Percentiles rank a stretch among this genome's conserved stretches.
These are phyloP conservation scores for Neotoma lepida DNA, from an alignment of 2,113 vertebrate species.

Conservation along the genomic window DNA sequence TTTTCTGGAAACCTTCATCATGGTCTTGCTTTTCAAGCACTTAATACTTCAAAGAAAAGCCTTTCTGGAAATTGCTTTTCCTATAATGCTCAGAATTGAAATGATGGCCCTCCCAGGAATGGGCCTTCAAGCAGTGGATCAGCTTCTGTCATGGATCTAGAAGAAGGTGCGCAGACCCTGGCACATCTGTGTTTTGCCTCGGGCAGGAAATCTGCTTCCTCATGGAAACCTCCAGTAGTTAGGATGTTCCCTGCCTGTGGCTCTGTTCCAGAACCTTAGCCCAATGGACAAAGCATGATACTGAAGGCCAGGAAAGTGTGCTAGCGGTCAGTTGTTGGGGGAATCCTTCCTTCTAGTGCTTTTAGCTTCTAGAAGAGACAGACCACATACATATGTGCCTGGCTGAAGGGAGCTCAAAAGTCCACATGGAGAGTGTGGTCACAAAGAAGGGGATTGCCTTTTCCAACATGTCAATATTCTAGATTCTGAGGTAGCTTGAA, in stretches of 20 bases:
- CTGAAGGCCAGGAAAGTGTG: background rate
- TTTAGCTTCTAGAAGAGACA: conserved; percentile 22
- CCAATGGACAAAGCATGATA: background rate
- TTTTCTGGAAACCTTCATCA: conserved; percentile 27
- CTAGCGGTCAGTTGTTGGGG: background rate
- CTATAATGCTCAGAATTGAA: conserved; percentile 21
- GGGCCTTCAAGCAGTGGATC: background rate
- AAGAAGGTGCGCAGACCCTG: background rate
- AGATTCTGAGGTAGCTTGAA: background rate
- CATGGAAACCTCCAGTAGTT: background rate
- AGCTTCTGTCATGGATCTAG: background rate
- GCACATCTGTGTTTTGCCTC: background rate
- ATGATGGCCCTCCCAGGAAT: background rate
- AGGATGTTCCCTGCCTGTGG: background rate
- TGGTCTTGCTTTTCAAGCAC: conserved; percentile 40
- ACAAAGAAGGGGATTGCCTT: background rate
- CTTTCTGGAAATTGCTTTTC: conserved; percentile 54
- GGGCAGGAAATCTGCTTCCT: background rate
- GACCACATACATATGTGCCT: background rate
- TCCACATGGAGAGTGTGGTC: background rate
- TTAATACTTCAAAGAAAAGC: conserved; percentile 53
- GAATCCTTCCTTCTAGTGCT: conserved; percentile 20
- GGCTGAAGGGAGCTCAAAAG: background rate
- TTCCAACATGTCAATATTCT: background rate
- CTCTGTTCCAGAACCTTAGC: background rate